These are phyloP conservation scores for Bradypodion pumilum DNA, from an alignment of 2,797 vertebrate species.

Conservation along the genomic window DNA sequence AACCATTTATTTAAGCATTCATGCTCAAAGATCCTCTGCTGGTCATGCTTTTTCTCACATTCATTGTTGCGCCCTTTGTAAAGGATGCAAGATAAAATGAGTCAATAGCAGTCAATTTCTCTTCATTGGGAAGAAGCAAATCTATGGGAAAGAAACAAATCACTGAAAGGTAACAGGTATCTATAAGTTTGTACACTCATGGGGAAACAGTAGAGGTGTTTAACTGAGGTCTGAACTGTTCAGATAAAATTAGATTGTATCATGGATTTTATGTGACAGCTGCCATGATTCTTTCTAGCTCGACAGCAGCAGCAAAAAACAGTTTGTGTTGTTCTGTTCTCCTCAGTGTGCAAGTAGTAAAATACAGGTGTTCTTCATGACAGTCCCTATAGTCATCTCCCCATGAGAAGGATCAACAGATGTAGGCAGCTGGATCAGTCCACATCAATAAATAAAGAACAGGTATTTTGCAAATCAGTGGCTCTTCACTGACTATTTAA, in stretches of 20 bases:
- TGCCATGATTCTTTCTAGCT: neutral
- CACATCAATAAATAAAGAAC: too few relatives aligned
- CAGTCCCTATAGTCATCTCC: too few relatives aligned
- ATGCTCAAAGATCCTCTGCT: neutral
- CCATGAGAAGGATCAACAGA: too few relatives aligned
- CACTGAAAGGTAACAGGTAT: neutral
- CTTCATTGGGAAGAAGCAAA: neutral
- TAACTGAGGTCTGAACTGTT: slow-evolving; percentile 13
- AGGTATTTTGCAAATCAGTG: too few relatives aligned
- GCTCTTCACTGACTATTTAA: too few relatives aligned
- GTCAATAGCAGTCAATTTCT: slow-evolving; percentile 11
- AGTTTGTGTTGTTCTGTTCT: too few relatives aligned
- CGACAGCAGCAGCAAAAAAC: too few relatives aligned
- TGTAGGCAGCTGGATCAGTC: too few relatives aligned
- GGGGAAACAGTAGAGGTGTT: neutral
- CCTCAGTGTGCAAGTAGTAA: too few relatives aligned
- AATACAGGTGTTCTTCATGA: too few relatives aligned
- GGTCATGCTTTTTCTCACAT: neutral
- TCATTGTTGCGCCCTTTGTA: neutral
- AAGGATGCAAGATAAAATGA: neutral
- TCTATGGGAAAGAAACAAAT: slow-evolving; percentile 1
- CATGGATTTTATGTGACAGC: neutral
- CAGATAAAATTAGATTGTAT: slow-evolving; percentile 16
- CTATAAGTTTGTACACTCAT: neutral
- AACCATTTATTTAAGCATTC: slow-evolving; percentile 21